Conservation (phyloP, 37 sponge, comb jelly and placozoan genomes). For the Crambe crambe region DNA sequence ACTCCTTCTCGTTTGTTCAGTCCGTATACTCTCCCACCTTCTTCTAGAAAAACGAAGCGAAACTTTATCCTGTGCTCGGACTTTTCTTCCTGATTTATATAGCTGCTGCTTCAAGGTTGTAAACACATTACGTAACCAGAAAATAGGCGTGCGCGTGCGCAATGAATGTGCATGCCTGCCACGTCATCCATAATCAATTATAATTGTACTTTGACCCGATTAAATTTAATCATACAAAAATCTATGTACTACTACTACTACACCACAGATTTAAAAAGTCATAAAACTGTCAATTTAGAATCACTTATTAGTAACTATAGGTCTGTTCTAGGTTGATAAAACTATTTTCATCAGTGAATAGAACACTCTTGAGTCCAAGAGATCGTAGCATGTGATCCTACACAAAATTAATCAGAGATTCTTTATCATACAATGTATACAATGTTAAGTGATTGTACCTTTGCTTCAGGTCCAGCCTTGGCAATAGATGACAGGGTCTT, state of each 20-base stretch:
- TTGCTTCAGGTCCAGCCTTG: conserved; percentile 69
- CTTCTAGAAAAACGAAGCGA: background rate
- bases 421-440: too few species aligned
- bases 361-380: conserved; percentile 68
- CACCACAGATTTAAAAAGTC: background rate
- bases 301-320: background rate
- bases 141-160: background rate
- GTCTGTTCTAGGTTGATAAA: conserved; percentile 53
- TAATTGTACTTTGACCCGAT: too few species aligned
- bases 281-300: background rate
- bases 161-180: too few species aligned
- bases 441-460: conserved; percentile 36
- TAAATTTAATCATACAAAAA: too few species aligned
- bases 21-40: too few species aligned
- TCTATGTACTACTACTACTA: too few species aligned
- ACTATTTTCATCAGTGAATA: conserved; percentile 81
- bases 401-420: background rate
- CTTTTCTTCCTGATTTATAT: background rate
- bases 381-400: conserved; percentile 53
- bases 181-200: too few species aligned
- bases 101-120: background rate
- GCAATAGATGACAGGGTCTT: conserved; percentile 65
- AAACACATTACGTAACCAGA: background rate
- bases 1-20: background rate
- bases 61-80: background rate